Evolutionary conservation across 2,113 vertebrate species (phyloP).

Genomic region (Salminus brasiliensis): DNA sequence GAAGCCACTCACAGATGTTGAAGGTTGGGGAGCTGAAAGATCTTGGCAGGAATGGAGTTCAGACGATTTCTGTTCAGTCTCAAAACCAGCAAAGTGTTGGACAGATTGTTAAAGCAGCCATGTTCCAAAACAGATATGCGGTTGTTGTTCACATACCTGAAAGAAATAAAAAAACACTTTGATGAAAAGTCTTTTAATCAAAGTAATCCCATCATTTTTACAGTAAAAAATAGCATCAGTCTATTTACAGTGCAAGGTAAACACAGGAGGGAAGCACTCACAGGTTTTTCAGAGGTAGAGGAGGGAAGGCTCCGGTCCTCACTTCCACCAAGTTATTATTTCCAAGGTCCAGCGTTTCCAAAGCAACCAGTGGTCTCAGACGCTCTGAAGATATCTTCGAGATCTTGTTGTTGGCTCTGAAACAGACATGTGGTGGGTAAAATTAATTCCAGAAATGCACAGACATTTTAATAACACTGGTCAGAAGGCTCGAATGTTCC

Average conservation of each 20-base stretch:
- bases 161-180: constrained; percentile 37
- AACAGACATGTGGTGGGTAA: constrained; percentile 67
- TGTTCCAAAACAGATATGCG: constrained; percentile 86
- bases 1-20: constrained; percentile 88
- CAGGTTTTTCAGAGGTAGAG: constrained; percentile 87
- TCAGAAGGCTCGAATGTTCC: constrained; percentile 53
- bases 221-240: background rate
- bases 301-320: constrained; percentile 82
- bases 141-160: constrained; percentile 90
- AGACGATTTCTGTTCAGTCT: constrained; percentile 91
- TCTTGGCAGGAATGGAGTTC: constrained; percentile 86
- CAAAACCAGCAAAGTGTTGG: constrained; percentile 84
- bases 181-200: too few relatives aligned
- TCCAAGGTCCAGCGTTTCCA: constrained; percentile 94
- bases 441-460: constrained; percentile 62
- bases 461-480: constrained; percentile 49
- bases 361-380: constrained; percentile 78
- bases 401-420: constrained; percentile 92
- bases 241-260: background rate
- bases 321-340: constrained; percentile 88
- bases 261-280: constrained; percentile 70
- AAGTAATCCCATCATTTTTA: constrained; percentile 33
- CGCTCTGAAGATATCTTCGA: constrained; percentile 76
- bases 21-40: constrained; percentile 91
- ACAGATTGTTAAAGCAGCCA: constrained; percentile 89